Conservation (phyloP, 2,113 vertebrate species). For the Pseudorhombus dupliciocellatus region DNA sequence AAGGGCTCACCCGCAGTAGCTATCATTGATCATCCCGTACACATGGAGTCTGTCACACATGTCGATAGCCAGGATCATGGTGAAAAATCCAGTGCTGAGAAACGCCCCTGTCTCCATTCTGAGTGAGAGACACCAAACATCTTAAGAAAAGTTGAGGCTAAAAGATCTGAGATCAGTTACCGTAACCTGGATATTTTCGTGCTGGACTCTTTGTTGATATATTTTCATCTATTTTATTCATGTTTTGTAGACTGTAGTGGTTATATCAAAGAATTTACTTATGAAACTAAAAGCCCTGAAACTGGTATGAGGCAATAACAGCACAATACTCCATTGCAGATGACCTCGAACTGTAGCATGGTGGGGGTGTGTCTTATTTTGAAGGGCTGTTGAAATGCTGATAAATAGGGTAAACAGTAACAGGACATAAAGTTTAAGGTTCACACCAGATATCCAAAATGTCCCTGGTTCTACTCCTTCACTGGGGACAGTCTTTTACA, state of each 20-base stretch:
- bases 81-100: slow-evolving; percentile 97
- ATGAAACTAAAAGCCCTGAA: too few relatives aligned
- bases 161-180: too few relatives aligned
- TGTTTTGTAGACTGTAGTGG: too few relatives aligned
- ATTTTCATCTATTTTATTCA: too few relatives aligned
- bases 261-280: too few relatives aligned
- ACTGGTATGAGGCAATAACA: too few relatives aligned
- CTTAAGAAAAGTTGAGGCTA: neutral
- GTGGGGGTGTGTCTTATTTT: neutral
- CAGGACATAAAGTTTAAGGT: neutral
- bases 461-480: neutral
- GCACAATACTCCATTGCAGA: too few relatives aligned
- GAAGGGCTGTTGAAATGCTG: neutral
- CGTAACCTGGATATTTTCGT: too few relatives aligned
- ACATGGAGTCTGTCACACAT: slow-evolving; percentile 88
- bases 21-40: slow-evolving; percentile 92
- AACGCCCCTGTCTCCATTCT: slow-evolving; percentile 93
- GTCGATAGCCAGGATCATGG: slow-evolving; percentile 92
- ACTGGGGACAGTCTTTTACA: neutral
- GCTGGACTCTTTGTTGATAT: too few relatives aligned
- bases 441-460: neutral
- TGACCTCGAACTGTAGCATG: too few relatives aligned
- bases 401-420: neutral
- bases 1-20: slow-evolving; percentile 88
- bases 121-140: slow-evolving; percentile 36